phyloP scores from a whole-genome alignment of 2,113 vertebrate species.

The Guaruba guarouba region DNA sequence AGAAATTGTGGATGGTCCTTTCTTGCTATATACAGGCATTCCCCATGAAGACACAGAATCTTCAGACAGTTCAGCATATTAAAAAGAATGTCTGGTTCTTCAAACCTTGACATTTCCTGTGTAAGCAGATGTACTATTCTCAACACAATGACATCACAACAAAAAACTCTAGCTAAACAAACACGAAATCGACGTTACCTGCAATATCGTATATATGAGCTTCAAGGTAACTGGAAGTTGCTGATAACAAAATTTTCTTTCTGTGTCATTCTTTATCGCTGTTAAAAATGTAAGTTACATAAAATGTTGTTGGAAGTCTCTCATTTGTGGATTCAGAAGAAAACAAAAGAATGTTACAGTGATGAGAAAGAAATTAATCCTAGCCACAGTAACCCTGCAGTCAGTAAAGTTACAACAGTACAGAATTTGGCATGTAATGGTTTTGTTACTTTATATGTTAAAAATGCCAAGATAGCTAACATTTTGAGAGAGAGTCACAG shows the following conservation, averaged over 20 bases:
- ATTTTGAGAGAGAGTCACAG: not conserved
- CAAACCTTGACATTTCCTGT: conserved; percentile 97
- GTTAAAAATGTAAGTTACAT: conserved; percentile 55
- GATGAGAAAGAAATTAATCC: not conserved
- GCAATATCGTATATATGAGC: conserved; percentile 95
- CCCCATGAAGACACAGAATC: conserved; percentile 94
- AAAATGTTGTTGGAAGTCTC: not conserved
- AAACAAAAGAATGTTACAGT: not conserved
- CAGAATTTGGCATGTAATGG: not conserved
- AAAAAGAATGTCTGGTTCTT: conserved; percentile 98
- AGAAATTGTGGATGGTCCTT: conserved; percentile 96
- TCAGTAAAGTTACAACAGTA: not conserved
- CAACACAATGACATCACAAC: not conserved
- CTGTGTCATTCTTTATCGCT: conserved; percentile 91
- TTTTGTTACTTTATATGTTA: not conserved
- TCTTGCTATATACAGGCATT: conserved; percentile 90
- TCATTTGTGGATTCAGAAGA: not conserved
- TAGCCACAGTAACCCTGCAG: not conserved
- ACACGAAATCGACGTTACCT: conserved; percentile 78
- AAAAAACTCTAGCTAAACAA: conserved; percentile 25
- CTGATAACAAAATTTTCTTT: conserved; percentile 93
- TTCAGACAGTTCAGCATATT: conserved; percentile 98
- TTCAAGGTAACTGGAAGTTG: conserved; percentile 93
- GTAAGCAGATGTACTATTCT: conserved; percentile 17
- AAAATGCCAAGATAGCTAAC: not conserved